Conservation (phyloP, 2,113 vertebrate species). For the Opisthocomus hoazin region DNA sequence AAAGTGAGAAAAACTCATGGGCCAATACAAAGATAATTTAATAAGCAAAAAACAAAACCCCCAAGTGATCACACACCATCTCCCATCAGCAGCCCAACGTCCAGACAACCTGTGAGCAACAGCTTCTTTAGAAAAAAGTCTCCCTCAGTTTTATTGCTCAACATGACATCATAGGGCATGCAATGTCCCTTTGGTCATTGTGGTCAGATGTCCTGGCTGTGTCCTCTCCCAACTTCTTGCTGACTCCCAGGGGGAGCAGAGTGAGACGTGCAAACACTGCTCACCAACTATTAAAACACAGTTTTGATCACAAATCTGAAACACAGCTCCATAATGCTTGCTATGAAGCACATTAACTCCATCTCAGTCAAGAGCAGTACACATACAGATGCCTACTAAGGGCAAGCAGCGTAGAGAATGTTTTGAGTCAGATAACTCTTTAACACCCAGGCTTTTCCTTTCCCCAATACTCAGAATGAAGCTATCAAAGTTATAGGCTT, state of each 20-base stretch:
- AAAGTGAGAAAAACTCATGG: background rate
- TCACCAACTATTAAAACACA: background rate
- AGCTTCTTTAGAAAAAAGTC: background rate
- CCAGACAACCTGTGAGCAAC: rapidly evolving
- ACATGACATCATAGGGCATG: too few relatives aligned
- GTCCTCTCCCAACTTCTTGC: background rate
- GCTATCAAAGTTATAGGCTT: background rate
- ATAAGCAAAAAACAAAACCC: background rate
- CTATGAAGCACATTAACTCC: background rate
- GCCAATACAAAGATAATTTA: background rate
- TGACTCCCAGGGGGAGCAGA: rapidly evolving
- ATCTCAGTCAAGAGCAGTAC: background rate
- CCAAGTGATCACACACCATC: background rate
- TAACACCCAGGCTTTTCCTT: background rate
- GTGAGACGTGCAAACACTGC: background rate
- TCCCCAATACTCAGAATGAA: rapidly evolving
- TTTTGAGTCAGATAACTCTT: background rate
- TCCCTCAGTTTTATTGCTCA: background rate
- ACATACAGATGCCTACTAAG: rapidly evolving
- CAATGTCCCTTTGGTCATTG: background rate
- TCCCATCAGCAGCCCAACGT: background rate
- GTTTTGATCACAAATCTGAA: background rate
- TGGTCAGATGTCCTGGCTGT: background rate
- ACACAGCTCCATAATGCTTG: too few relatives aligned
- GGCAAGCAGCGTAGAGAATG: background rate